Base-by-base conservation (phyloP, 2,113 vertebrate genomes). In the Pleuronectes platessa region DNA sequence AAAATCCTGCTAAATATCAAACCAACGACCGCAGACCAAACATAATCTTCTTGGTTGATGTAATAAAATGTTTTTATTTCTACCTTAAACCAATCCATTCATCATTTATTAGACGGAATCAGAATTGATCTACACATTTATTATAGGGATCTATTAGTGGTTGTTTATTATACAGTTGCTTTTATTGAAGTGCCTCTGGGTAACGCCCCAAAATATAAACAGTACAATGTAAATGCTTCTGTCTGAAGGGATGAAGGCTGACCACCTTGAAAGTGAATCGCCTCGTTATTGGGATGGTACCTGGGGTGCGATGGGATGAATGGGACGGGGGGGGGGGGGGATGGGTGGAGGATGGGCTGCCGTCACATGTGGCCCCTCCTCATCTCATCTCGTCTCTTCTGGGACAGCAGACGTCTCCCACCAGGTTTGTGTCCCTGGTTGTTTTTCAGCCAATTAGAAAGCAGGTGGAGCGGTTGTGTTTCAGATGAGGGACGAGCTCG, bases 381-480 rank as follows among this genome's bases (percentile, higher is more conserved):
- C 74, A 89, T 84, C 80, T 74, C 63, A 70, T 72, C 75, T 82
- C 6, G 88, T 78, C 81, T 79, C 79, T 49, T 79, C 65, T n/a
- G 54, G 68, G 74, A 78, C 58, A 55, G 59, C 9, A 69, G 56
- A 68, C 58, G 61, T 76, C 77, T 76, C 77, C 68, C 65, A 68
- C 55, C 55, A 71, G 27, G 21, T 45, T 21, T 53, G 24, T 54
- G 59, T 78, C 67, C 40, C 56, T 53, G 6, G 51, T 54, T 54
- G 18, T n/a, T 54, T 17, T 49, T 18, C 17, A 49, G 13, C 51
- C 51, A 54, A 54, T 54, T 54, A 54, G 18, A 54, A n/a, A 72
- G 55, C 68, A 73, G 68, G 64, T 37, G 8, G 14, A 60, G 61
- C 45, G 13, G 76, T 78, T 78, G 42, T 71, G 45, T 61, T 37